These are phyloP conservation scores for Myopa testacea DNA, from an alignment of 2,888 invertebrate genomes.

Conservation along the genomic window DNA sequence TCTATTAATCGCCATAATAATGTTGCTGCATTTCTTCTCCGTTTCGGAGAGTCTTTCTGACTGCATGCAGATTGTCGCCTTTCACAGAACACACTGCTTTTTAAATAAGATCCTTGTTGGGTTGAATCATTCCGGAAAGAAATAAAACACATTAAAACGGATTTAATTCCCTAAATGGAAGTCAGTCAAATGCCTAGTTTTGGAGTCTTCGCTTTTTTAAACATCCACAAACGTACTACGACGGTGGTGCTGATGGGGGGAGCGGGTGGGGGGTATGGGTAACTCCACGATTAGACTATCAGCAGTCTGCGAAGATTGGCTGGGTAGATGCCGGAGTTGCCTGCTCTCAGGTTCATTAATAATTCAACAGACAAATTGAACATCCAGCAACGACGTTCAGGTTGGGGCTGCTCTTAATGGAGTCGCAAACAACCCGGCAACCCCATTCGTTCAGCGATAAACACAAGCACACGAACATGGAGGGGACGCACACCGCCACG, in stretches of 20 bases:
- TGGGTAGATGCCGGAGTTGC: neutral
- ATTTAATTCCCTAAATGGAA: conserved; percentile 35
- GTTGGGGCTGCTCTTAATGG: conserved; percentile 56
- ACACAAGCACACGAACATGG: neutral
- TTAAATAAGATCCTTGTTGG: no score
- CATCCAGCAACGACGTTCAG: conserved; percentile 32
- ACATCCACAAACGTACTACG: conserved; percentile 41
- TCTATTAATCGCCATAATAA: no score
- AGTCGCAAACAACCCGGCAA: conserved; percentile 39
- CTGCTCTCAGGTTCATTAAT: conserved; percentile 58
- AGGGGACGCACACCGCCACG: conserved; percentile 41
- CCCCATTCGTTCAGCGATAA: neutral
- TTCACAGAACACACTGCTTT: no score
- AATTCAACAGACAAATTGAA: conserved; percentile 65
- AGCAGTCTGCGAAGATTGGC: conserved; percentile 18
- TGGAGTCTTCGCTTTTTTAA: conserved; percentile 46
- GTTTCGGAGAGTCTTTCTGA: no score
- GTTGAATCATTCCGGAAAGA: no score
- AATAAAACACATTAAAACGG: no score
- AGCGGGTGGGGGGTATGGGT: neutral
- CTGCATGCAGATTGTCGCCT: no score
- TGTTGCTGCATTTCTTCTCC: no score
- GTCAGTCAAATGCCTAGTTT: conserved; percentile 17
- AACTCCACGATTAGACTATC: conserved; percentile 42
- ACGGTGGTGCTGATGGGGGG: neutral